Evolutionary conservation across 2,888 invertebrate genomes (phyloP).

Genomic region (Masnerella sp.): DNA sequence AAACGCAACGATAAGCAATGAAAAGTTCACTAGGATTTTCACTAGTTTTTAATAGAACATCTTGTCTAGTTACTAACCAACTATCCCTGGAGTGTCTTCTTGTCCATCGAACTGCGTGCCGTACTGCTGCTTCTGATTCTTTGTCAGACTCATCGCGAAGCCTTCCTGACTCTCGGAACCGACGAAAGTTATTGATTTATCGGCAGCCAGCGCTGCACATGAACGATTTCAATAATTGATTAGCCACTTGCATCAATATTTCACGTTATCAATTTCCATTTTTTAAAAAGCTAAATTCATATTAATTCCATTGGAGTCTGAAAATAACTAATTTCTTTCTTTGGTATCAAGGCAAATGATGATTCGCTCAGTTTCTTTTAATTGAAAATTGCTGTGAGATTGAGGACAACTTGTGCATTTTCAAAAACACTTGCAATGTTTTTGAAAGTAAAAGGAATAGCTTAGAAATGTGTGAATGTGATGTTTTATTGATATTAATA

Average conservation of each 20-base stretch:
- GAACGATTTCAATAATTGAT: conserved; percentile 40
- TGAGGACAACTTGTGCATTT: too few species aligned
- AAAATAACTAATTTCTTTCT: too few species aligned
- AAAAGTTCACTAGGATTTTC: not conserved
- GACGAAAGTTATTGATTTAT: conserved; percentile 63
- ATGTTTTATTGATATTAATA: too few species aligned
- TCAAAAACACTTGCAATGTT: too few species aligned
- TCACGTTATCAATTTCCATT: not conserved
- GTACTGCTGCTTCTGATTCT: conserved; percentile 86
- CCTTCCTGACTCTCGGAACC: conserved; percentile 75
- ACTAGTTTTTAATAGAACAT: not conserved
- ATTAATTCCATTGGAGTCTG: too few species aligned
- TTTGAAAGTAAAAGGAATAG: too few species aligned
- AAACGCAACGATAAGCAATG: conserved; percentile 1
- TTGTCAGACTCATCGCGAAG: conserved; percentile 85
- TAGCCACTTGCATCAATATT: conserved; percentile 31
- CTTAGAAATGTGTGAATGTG: too few species aligned
- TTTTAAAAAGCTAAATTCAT: too few species aligned
- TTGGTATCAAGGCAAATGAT: too few species aligned
- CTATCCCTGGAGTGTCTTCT: conserved; percentile 70
- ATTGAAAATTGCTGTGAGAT: too few species aligned
- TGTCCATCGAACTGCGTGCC: conserved; percentile 83
- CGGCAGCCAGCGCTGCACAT: conserved; percentile 63
- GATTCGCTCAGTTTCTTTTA: too few species aligned
- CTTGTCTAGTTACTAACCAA: conserved; percentile 65